Conservation (phyloP, 2,888 invertebrate species). For the Trachelus stipa region DNA sequence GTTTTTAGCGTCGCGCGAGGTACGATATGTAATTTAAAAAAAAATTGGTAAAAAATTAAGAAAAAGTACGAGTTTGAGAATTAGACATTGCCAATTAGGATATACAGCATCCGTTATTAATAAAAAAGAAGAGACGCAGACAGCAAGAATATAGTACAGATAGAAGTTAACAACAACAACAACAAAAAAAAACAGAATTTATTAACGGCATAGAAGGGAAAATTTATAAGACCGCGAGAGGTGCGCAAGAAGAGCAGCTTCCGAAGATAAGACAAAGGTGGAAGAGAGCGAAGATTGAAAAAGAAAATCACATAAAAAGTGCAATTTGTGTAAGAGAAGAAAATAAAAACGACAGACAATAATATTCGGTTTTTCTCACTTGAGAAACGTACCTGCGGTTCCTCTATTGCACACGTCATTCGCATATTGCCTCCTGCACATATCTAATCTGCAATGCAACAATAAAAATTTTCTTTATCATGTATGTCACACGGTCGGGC, state of each 20-base stretch:
- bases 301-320: conserved; percentile 10
- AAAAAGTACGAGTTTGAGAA: background rate
- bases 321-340: conserved; percentile 15
- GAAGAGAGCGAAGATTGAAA: background rate
- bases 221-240: background rate
- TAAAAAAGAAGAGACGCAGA: background rate
- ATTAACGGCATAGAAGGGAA: background rate
- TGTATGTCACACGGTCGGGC: conserved; percentile 33
- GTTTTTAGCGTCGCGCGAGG: background rate
- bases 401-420: conserved; percentile 97
- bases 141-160: background rate
- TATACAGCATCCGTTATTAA: background rate
- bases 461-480: conserved; percentile 69
- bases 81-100: background rate
- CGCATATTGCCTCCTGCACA: conserved; percentile 96
- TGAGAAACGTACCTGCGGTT: conserved; percentile 88
- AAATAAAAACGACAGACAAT: conserved; percentile 21
- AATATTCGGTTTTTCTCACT: conserved; percentile 31
- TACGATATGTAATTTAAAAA: background rate
- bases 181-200: background rate
- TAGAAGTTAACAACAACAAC: background rate
- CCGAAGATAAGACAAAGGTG: background rate
- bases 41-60: background rate
- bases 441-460: conserved; percentile 94
- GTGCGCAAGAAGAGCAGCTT: background rate